Base-by-base conservation (phyloP, 1,140 invertebrate genomes). In the Limonius californicus region DNA sequence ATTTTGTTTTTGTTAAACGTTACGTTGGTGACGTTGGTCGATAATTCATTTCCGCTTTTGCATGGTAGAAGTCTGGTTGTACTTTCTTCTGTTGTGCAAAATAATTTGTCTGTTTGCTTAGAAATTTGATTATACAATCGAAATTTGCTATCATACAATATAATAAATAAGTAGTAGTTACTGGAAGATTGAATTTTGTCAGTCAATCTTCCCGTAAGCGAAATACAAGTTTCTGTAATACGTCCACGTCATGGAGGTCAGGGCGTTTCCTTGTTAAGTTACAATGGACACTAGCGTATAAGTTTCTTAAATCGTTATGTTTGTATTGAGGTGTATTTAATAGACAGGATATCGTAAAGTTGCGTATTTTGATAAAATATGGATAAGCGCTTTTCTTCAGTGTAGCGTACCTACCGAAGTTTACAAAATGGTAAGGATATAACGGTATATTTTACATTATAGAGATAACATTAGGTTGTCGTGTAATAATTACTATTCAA, bases 341-440 rank as follows among this genome's bases (percentile, higher is more conserved):
- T 12, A 39, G 35, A 14, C 2, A 39, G 35, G 35, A 39, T 39
- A 39, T 39, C 35, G n/a, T 50, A 50, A 2, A 50, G 16, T 21
- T 50, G 8, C n/a, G n/a, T 50, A 50, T 50, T 50, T 50, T 50
- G 45, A 19, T 18, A 15, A 15, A 50, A 19, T 50, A 18, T 50
- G 45, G 45, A 18, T 6, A 19, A 6, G 2, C 9, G 9, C n/a
- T 4, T 50, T 50, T 50, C 45, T 50, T 18, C 45, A 50, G 45
- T 50, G 45, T 50, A 50, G 20, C 14, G 19, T 19, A 12, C 15
- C 2, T 19, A 12, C 15, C 2, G 45, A 50, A 50, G 45, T 19
- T 16, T 12, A 6, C 45, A 62, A 62, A 47, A 62, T 62, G 61
- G 61, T 62, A 62, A 62, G 61, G 61, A 57, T 62, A 30, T 9